These are phyloP conservation scores for Eriocheir sinensis DNA, from an alignment of 1,140 invertebrate species.

Conservation along the genomic window DNA sequence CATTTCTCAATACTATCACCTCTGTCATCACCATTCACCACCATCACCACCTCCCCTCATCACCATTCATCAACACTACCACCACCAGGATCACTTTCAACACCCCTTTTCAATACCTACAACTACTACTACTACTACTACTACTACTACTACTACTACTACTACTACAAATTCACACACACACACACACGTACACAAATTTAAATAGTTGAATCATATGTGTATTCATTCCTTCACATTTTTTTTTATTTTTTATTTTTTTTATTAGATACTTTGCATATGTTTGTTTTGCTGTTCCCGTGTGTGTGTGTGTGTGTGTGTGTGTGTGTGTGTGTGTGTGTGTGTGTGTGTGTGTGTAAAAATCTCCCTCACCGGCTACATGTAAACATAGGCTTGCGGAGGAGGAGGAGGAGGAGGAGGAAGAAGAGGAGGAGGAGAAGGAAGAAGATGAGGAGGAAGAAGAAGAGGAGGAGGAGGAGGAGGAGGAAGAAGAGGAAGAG, in stretches of 20 bases:
- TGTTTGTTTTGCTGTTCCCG: neutral
- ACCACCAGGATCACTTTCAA: too few relatives aligned
- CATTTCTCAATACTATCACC: neutral
- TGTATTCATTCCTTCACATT: neutral
- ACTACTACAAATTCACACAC: neutral
- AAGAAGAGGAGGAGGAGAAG: neutral
- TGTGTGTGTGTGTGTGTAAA: neutral
- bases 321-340: conserved; percentile 22
- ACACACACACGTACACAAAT: conserved; percentile 8
- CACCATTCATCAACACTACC: neutral
- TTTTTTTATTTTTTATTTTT: neutral
- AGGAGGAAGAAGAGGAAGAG: neutral
- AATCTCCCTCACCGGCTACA: neutral
- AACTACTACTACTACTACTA: neutral
- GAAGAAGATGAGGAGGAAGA: neutral
- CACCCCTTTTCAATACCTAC: too few relatives aligned
- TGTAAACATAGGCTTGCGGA: neutral
- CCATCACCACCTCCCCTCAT: neutral
- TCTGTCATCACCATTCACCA: neutral
- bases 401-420: neutral
- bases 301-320: conserved; percentile 20
- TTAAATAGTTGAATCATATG: neutral
- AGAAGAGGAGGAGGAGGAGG: neutral
- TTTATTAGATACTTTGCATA: neutral
- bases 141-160: conserved; percentile 27